Evolutionary conservation across 2,113 vertebrate species (phyloP), one percentile per base, ranked within the genome.

Genomic region (Centrocercus urophasianus): DNA sequence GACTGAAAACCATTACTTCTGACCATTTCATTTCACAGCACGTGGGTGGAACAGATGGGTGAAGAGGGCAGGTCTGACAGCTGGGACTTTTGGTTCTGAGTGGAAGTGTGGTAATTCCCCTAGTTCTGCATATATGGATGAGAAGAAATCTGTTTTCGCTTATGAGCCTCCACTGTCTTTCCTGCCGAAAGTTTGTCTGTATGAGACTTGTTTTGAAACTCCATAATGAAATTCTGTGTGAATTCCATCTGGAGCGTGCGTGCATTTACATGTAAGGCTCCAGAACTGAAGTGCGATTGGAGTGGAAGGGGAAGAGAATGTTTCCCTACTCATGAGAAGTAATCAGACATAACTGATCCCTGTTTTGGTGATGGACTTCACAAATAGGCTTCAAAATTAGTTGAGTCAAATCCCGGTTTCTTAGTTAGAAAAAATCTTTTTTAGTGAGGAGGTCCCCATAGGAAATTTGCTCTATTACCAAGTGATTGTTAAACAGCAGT

Each of bases 61-160:
- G 40, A 92, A 54, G 66, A 87, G 89, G 48, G 54, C 54, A 61
- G 36, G 48, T 74, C 70, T 89, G 71, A 63, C 77, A 78, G 77
- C 70, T 79, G 54, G 78, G 79, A 48, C 30, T 93, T 76, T 57
- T 67, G 32, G 78, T 95, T 86, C 18, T 78, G 36, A 82, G 40
- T 84, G 59, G 21, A 75, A 65, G 30, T 90, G n/a, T 25, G 14
- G 6, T 72, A 84, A 75, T 75, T 92, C 11, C 36, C 34, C 32
- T 78, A 15, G 59, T 84, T 84, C 48, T 84, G 80, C 47, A 1
- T 83, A 1, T 83, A 30, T 74, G 60, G 45, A 18, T 86, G 93
- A 52, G 52, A 75, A 84, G 50, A 86, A 94, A 93, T 71, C 32
- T 69, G n/a, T 13, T 86, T 86, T 90, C 64, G 42, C 36, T 86